These are phyloP conservation scores for Byasa hedistus DNA, from an alignment of 2,888 invertebrate species.

Conservation along the genomic window DNA sequence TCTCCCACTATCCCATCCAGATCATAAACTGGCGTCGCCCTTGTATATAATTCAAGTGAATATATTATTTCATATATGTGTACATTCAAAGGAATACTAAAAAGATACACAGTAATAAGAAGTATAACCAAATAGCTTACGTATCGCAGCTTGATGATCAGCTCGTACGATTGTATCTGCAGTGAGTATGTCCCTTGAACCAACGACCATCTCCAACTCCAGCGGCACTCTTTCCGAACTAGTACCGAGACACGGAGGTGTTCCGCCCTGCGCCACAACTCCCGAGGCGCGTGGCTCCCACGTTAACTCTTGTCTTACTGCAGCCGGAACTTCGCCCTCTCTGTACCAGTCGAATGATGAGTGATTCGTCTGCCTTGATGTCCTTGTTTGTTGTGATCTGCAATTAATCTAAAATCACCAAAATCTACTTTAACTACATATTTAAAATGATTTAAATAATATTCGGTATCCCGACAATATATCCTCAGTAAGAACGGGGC, in stretches of 20 bases:
- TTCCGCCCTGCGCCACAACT: slow-evolving; percentile 38
- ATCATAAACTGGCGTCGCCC: no score
- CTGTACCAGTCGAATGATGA: slow-evolving; percentile 42
- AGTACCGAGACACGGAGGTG: slow-evolving; percentile 28
- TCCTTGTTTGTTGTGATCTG: slow-evolving; percentile 40
- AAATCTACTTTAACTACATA: background rate
- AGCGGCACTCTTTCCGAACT: slow-evolving; percentile 47
- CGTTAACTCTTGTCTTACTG: slow-evolving; percentile 39
- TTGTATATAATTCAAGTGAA: no score
- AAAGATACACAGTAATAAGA: background rate
- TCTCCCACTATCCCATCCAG: no score
- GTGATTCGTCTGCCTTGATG: slow-evolving; percentile 53
- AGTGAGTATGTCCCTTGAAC: slow-evolving; percentile 73
- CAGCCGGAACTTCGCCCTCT: slow-evolving; percentile 41
- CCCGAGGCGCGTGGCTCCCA: slow-evolving; percentile 32
- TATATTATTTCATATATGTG: no score
- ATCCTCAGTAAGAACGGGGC: background rate
- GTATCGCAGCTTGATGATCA: slow-evolving; percentile 64
- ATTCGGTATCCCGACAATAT: background rate
- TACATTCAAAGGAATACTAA: no score
- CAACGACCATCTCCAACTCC: slow-evolving; percentile 68
- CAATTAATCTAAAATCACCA: slow-evolving; percentile 8
- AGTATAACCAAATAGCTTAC: slow-evolving; percentile 42
- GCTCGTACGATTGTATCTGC: slow-evolving; percentile 84
- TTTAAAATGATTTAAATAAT: background rate